These are phyloP conservation scores for Anguilla japonica DNA, from an alignment of 2,113 vertebrate species.

Conservation along the genomic window DNA sequence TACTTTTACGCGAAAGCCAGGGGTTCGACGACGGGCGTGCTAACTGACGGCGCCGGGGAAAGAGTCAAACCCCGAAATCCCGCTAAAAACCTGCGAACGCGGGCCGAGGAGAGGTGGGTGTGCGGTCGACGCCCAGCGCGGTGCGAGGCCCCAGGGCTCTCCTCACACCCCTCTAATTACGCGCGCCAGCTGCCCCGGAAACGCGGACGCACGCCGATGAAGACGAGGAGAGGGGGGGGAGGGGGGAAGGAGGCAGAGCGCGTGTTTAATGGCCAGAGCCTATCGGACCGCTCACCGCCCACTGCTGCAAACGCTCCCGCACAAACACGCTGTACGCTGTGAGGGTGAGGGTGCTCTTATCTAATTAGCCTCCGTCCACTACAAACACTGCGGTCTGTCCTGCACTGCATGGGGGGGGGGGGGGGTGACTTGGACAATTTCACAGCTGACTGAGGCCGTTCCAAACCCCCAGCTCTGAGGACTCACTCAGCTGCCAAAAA, in stretches of 20 bases:
- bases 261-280: constrained; percentile 15
- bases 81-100: background rate
- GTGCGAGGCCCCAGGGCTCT: constrained; percentile 15
- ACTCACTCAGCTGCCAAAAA: background rate
- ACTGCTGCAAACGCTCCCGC: background rate
- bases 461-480: background rate
- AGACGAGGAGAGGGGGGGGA: background rate
- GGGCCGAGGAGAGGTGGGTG: constrained; percentile 9
- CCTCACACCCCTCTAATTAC: constrained; percentile 31
- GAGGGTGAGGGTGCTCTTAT: background rate
- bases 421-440: background rate
- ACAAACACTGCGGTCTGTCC: background rate
- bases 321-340: background rate
- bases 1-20: background rate
- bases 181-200: constrained; percentile 26
- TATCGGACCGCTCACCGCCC: background rate
- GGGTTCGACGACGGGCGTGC: background rate
- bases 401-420: background rate
- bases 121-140: background rate
- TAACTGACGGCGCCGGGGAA: background rate
- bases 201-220: constrained; percentile 27
- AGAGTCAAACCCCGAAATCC: background rate
- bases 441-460: background rate
- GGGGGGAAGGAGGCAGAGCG: background rate
- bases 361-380: background rate